Conservation (phyloP, 53 echinoderm and acorn worm genomes). For the Paracentrotus lividus region DNA sequence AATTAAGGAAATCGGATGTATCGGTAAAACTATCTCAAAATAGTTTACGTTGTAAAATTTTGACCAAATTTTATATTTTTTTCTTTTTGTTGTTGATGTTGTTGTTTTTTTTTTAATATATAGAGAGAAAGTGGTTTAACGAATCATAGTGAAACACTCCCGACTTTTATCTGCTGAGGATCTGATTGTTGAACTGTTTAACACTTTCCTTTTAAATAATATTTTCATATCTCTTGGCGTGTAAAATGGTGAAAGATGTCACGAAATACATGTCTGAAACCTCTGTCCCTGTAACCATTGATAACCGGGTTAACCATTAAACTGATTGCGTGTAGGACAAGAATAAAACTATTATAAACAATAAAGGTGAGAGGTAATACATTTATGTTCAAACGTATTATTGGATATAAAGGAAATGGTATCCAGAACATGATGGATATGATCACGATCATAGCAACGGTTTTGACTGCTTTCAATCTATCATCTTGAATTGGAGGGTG, state of each 20-base stretch:
- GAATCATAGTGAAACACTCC: too few species aligned
- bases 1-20: too few species aligned
- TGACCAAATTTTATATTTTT: too few species aligned
- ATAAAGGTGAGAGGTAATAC: neutral
- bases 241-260: neutral
- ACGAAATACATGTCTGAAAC: neutral
- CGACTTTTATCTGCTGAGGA: too few species aligned
- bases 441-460: neutral
- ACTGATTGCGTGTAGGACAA: neutral
- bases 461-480: neutral
- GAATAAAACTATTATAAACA: neutral
- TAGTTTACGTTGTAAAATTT: too few species aligned
- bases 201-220: too few species aligned
- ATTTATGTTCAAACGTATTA: neutral
- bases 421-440: neutral
- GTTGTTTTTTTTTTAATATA: too few species aligned
- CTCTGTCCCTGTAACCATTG: neutral
- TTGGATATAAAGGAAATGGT: neutral
- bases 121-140: too few species aligned
- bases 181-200: too few species aligned
- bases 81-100: too few species aligned
- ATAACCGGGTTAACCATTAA: neutral
- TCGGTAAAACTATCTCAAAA: too few species aligned
- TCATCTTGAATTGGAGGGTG: neutral
- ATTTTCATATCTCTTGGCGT: neutral